Evolutionary conservation across 2,113 vertebrate genomes (phyloP), one percentile per base, ranked within the genome.

Genomic region (Corythornis vintsioides): DNA sequence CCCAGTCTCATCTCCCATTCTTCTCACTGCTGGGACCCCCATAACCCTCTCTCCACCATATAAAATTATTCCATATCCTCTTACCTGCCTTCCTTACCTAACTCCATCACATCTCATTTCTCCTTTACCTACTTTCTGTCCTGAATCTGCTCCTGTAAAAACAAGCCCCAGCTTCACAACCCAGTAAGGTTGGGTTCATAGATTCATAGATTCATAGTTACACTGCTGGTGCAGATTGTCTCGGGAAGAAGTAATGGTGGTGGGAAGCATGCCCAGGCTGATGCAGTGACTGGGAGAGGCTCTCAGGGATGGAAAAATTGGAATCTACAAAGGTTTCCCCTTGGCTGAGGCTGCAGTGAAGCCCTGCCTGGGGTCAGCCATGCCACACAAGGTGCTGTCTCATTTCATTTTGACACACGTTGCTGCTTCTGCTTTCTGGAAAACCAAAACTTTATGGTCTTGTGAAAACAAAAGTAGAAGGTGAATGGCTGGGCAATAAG

Each of bases 111-210:
- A 28, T 60, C 70, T 72, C 69, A 26, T 1, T 75, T 35, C 40
- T 75, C 57, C 33, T 81, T 52, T 67, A 53, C 26, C 26, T 71
- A 9, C 35, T 40, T 72, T 43, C 73, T 76, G 11, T 25, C 50
- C 14, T 57, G 18, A 28, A 71, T 55, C 28, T 29, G 7, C 26
- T 53, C 11, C 35, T 61, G 5, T 55, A 50, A 56, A 85, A 82
- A 24, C 28, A 91, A 15, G 60, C 25, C 7, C 22, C 10, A 38
- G 0, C 16, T 57, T 47, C 15, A 2, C n/a, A 59, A 38, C 8
- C 1, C 19, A 29, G 6, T 43, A 43, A 40, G 0, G 0, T 13
- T 40, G 40, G 15, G 8, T n/a, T n/a, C n/a, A n/a, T n/a, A n/a
- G n/a, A n/a, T n/a, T n/a, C n/a, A n/a, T n/a, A n/a, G n/a, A n/a